phyloP scores from a whole-genome alignment of 2,888 invertebrate genomes.

The Nephrotoma guestfalica region DNA sequence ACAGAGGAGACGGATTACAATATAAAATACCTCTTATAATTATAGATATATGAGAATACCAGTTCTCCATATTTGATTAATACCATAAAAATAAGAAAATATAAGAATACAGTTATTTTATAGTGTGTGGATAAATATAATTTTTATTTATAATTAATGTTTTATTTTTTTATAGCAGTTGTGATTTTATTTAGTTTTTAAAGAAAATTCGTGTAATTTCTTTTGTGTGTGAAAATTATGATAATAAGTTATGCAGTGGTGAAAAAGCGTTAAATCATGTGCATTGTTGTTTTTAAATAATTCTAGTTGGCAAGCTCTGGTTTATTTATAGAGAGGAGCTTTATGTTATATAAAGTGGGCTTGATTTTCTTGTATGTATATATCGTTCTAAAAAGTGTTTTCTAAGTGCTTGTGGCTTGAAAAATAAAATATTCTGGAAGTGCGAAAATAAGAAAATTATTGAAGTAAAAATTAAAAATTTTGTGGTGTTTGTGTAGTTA shows the following conservation, averaged over 20 bases:
- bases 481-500: constrained; percentile 6
- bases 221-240: neutral
- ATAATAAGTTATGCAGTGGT: neutral
- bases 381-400: constrained; percentile 7
- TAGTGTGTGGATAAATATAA: neutral
- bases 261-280: neutral
- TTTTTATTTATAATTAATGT: neutral
- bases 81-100: neutral
- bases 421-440: neutral
- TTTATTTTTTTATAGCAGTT: neutral
- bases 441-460: neutral
- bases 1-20: neutral
- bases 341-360: neutral
- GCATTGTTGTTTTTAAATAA: neutral
- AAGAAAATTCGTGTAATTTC: neutral
- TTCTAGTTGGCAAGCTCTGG: neutral
- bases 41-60: neutral
- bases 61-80: neutral
- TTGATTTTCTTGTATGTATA: constrained; percentile 1
- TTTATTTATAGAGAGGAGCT: neutral
- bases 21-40: neutral
- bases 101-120: neutral
- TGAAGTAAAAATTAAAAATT: neutral
- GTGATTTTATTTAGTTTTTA: neutral
- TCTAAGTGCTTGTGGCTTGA: constrained; percentile 1